Evolutionary conservation across 2,888 invertebrate genomes (phyloP).

Genomic region (Epistrophe eligans): DNA sequence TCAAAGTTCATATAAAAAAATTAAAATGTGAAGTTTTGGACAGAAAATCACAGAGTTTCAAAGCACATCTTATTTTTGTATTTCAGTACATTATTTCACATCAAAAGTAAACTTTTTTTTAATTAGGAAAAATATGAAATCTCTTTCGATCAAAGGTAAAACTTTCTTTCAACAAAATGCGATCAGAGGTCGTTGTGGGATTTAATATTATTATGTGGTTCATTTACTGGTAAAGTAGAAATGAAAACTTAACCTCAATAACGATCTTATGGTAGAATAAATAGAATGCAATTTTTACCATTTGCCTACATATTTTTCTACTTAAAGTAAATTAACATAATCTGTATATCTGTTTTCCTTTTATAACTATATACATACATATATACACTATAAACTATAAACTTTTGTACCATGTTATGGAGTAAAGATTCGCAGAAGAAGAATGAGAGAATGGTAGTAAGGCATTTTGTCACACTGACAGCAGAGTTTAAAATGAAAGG

Average conservation of each 20-base stretch:
- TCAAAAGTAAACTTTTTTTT: no score
- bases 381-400: background rate
- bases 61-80: no score
- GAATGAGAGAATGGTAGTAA: background rate
- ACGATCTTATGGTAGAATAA: conserved; percentile 22
- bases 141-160: background rate
- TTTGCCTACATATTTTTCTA: background rate
- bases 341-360: no score
- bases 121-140: background rate
- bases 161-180: background rate
- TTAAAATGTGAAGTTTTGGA: no score
- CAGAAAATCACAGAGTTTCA: no score
- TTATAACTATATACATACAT: no score
- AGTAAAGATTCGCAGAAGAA: background rate
- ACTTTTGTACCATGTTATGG: background rate
- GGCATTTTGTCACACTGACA: background rate
- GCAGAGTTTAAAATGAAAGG: background rate
- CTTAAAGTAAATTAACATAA: background rate
- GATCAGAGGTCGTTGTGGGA: background rate
- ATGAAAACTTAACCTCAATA: background rate
- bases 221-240: background rate
- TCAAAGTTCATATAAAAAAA: no score
- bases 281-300: background rate
- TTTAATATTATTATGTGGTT: background rate
- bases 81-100: no score